Conservation (phyloP, 1,140 invertebrate species). For the Leptoteleia sp. region DNA sequence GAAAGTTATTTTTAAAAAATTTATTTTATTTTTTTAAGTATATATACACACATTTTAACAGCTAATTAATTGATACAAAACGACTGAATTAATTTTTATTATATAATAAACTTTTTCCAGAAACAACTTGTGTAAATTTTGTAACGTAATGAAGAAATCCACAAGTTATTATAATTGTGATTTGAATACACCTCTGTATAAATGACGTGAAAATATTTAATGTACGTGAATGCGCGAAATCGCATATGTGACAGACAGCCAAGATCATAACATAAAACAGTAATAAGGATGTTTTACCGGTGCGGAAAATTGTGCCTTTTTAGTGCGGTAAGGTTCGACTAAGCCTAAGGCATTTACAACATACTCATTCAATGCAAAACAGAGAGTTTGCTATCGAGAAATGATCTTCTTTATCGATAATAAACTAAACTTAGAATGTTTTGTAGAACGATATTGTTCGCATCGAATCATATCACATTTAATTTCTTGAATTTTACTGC, state of each 20-base stretch:
- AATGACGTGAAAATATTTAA: constrained; percentile 30
- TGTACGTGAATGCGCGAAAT: constrained; percentile 37
- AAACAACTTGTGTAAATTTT: neutral
- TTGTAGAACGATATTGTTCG: constrained; percentile 45
- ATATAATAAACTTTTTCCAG: neutral
- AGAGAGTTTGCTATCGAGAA: constrained; percentile 63
- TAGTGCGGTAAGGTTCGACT: constrained; percentile 80
- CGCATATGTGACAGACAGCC: constrained; percentile 50
- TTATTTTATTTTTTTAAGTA: too few species aligned
- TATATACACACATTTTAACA: too few species aligned
- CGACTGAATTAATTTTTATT: constrained; percentile 15
- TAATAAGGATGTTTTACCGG: constrained; percentile 76
- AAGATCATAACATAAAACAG: constrained; percentile 62
- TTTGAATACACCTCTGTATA: constrained; percentile 34
- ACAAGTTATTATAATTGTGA: constrained; percentile 20
- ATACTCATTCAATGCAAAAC: constrained; percentile 53
- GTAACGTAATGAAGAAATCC: constrained; percentile 6
- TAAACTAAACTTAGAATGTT: constrained; percentile 55
- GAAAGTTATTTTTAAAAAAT: too few species aligned
- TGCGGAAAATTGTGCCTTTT: constrained; percentile 82
- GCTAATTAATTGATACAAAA: constrained; percentile 18
- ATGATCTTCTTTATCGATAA: constrained; percentile 47
- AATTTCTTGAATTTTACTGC: constrained; percentile 30
- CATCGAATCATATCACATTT: constrained; percentile 48
- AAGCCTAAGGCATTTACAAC: constrained; percentile 69